Percentiles rank a stretch among this genome's conserved stretches.
phyloP scores from a whole-genome alignment of 2,797 vertebrate species.

The Etheostoma perlongum region DNA sequence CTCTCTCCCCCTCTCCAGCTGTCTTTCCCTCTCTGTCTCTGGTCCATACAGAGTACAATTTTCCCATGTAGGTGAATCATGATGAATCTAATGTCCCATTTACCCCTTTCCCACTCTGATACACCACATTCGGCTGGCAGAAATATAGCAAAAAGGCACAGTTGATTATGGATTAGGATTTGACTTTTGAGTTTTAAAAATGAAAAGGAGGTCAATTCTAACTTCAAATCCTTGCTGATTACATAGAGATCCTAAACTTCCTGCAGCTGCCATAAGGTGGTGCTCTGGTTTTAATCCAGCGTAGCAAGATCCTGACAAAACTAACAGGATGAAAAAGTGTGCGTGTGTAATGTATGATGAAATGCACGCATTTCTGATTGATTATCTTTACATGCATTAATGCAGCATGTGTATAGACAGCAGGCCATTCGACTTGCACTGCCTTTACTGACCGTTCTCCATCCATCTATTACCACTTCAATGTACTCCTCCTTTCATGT shows the following conservation, averaged over 20 bases:
- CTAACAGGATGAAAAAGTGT: slow-evolving; percentile 42
- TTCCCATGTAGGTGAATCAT: slow-evolving; percentile 5
- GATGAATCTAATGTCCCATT: background rate
- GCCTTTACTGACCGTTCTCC: slow-evolving; percentile 20
- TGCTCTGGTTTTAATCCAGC: slow-evolving; percentile 59
- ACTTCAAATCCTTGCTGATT: background rate
- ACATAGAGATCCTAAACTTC: slow-evolving; percentile 12
- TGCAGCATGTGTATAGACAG: slow-evolving; percentile 52
- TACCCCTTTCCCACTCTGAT: background rate
- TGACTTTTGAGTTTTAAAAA: background rate
- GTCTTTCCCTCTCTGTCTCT: background rate
- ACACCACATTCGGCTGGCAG: background rate
- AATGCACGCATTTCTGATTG: slow-evolving; percentile 58
- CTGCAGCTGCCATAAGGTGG: slow-evolving; percentile 63
- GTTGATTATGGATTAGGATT: background rate
- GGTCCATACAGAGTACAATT: background rate
- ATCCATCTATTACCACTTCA: slow-evolving; percentile 12
- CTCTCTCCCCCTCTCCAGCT: slow-evolving; percentile 12
- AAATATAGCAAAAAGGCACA: background rate
- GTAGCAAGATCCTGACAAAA: slow-evolving; percentile 22
- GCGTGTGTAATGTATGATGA: slow-evolving; percentile 34
- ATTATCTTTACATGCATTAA: slow-evolving; percentile 72
- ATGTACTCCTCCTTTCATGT: background rate
- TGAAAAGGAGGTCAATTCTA: slow-evolving; percentile 6
- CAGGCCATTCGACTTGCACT: slow-evolving; percentile 42